Percentiles rank a stretch among this genome's conserved stretches.
phyloP scores from a whole-genome alignment of 2,888 invertebrate genomes.

The Rhagium mordax region DNA sequence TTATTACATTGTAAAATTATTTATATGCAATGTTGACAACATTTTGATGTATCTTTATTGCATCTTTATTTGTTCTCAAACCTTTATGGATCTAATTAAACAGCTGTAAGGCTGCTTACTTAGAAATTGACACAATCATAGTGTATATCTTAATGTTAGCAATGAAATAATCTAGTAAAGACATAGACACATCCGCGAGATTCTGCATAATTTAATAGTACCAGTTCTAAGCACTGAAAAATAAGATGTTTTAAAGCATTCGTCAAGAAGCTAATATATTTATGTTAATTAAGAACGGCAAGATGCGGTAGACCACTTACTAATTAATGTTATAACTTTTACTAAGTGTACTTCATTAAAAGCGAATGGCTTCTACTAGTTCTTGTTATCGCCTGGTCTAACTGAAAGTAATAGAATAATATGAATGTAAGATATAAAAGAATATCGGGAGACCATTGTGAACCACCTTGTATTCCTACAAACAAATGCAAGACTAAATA shows the following conservation, averaged over 20 bases:
- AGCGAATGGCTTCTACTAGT: neutral
- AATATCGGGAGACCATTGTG: no score
- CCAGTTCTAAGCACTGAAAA: neutral
- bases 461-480: no score
- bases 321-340: neutral
- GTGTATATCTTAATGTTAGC: neutral
- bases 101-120: neutral
- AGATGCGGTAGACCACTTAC: slow-evolving; percentile 5
- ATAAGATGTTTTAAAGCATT: neutral
- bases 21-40: no score
- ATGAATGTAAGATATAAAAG: no score
- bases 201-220: neutral
- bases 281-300: neutral
- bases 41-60: no score
- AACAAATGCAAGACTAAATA: no score
- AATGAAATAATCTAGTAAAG: neutral
- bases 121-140: slow-evolving; percentile 3
- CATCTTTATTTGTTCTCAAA: no score
- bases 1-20: no score
- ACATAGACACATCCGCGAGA: neutral
- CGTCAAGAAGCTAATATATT: neutral
- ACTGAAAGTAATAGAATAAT: neutral
- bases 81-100: neutral
- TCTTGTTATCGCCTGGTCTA: neutral
- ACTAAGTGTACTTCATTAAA: slow-evolving; percentile 10